These are phyloP conservation scores for Papilio demoleus DNA, from an alignment of 2,888 invertebrate genomes.

Conservation along the genomic window DNA sequence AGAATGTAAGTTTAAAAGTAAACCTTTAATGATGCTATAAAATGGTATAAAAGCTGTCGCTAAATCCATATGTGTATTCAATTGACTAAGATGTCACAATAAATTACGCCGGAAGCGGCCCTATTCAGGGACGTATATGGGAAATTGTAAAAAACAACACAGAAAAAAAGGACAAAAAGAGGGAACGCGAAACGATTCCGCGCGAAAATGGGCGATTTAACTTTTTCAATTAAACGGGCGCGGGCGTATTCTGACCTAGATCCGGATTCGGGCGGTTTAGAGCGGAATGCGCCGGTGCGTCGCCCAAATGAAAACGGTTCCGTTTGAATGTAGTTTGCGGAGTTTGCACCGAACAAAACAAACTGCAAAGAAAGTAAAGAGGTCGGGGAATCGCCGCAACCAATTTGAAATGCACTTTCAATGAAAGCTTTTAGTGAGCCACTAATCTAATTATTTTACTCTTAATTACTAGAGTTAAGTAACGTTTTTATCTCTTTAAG, in stretches of 20 bases:
- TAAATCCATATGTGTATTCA: constrained; percentile 23
- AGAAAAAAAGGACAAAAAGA: constrained; percentile 43
- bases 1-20: too few relatives aligned
- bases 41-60: neutral
- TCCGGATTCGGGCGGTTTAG: constrained; percentile 52
- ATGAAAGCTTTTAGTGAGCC: constrained; percentile 3
- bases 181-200: constrained; percentile 61
- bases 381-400: constrained; percentile 3
- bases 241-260: constrained; percentile 65
- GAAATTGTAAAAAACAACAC: constrained; percentile 41
- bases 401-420: constrained; percentile 25
- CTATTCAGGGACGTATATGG: constrained; percentile 47
- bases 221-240: constrained; percentile 76
- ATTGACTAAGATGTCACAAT: constrained; percentile 37
- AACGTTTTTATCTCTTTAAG: neutral
- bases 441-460: constrained; percentile 15
- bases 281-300: constrained; percentile 59
- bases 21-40: neutral
- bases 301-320: constrained; percentile 63
- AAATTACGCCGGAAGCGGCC: constrained; percentile 45
- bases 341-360: constrained; percentile 47
- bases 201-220: constrained; percentile 74
- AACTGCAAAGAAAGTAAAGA: constrained; percentile 28
- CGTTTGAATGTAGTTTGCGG: constrained; percentile 59
- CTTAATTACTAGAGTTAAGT: constrained; percentile 1